These are phyloP conservation scores for Orthonyx spaldingii DNA, from an alignment of 2,113 vertebrate genomes.

Conservation along the genomic window DNA sequence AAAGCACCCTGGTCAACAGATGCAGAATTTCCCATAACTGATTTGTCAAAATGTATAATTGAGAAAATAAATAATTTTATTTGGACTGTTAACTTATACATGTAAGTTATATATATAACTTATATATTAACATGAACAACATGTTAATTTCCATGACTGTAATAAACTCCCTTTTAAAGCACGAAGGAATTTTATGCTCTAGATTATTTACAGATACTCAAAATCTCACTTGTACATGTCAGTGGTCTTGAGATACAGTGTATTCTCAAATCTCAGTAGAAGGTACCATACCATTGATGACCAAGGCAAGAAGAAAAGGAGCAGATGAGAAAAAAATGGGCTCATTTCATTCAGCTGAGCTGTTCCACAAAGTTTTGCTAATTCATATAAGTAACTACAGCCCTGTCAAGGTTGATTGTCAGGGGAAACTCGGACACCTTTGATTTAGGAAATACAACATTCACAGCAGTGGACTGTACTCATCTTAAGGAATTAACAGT, in stretches of 20 bases:
- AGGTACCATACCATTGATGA: background rate
- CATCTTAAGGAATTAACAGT: background rate
- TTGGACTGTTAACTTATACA: background rate
- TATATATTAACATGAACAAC: too few relatives aligned
- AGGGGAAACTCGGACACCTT: background rate
- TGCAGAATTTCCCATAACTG: background rate
- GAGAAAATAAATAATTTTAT: background rate
- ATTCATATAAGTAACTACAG: background rate
- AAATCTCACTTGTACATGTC: background rate
- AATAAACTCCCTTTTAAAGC: background rate
- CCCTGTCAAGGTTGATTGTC: background rate
- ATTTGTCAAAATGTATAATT: background rate
- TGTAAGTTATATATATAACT: too few relatives aligned
- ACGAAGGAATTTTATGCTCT: background rate
- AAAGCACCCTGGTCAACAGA: background rate
- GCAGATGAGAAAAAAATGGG: background rate
- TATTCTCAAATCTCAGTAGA: background rate
- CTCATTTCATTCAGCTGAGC: background rate
- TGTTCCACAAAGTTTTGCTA: background rate
- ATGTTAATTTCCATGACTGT: too few relatives aligned
- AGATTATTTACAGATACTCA: background rate
- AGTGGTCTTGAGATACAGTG: background rate
- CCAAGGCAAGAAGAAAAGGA: background rate
- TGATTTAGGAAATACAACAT: background rate
- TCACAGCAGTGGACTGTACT: background rate